Evolutionary conservation across 2,113 vertebrate genomes (phyloP).

Genomic region (Grallaria varia): DNA sequence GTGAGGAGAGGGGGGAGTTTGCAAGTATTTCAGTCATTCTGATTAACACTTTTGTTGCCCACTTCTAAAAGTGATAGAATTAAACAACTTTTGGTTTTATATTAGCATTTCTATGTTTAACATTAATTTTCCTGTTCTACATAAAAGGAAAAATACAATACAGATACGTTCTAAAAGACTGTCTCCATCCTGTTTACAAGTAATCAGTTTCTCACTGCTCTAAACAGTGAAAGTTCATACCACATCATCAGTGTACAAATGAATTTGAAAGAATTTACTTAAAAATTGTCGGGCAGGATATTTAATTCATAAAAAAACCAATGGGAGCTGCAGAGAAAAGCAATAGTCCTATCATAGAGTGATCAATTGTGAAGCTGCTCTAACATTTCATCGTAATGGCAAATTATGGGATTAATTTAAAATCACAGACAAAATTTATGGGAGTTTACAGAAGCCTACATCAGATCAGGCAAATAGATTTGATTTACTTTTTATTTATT

Average conservation of each 20-base stretch:
- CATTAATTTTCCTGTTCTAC: neutral
- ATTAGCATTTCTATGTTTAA: neutral
- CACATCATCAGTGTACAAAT: slow-evolving; percentile 52
- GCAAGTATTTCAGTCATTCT: neutral
- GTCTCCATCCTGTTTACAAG: neutral
- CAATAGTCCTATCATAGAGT: neutral
- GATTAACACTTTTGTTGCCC: neutral
- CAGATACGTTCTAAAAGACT: neutral
- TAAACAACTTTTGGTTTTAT: neutral
- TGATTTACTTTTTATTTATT: neutral
- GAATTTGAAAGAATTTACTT: slow-evolving; percentile 34
- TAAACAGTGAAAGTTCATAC: neutral
- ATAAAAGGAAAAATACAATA: neutral
- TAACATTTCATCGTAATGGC: slow-evolving; percentile 10
- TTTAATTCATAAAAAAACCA: slow-evolving; percentile 37
- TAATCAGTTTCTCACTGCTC: slow-evolving; percentile 8
- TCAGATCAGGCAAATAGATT: neutral
- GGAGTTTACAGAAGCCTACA: neutral
- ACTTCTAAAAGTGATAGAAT: neutral
- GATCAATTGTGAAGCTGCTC: slow-evolving; percentile 25
- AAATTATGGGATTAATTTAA: slow-evolving; percentile 60
- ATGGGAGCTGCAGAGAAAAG: slow-evolving; percentile 40
- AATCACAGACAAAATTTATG: slow-evolving; percentile 23
- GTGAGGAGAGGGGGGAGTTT: accelerated
- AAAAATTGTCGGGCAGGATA: slow-evolving; percentile 33